phyloP scores from a whole-genome alignment of 2,113 vertebrate species.

The Aplodontia rufa region DNA sequence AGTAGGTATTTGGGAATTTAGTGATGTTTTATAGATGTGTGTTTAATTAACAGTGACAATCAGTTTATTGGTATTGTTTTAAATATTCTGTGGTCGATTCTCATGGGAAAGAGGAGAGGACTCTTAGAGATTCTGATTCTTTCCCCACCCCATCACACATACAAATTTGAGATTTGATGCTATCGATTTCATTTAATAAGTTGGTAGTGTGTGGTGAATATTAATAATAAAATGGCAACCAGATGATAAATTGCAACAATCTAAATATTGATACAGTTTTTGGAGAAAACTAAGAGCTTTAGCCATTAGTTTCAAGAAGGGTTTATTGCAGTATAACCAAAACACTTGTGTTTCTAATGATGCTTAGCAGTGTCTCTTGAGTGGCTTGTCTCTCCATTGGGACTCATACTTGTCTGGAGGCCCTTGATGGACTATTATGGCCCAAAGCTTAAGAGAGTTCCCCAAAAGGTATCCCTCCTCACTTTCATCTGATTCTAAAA shows the following conservation, averaged over 20 bases:
- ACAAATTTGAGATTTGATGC: not conserved
- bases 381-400: not conserved
- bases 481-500: not conserved
- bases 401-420: not conserved
- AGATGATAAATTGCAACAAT: not conserved
- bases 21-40: not conserved
- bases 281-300: not conserved
- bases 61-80: not conserved
- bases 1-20: conserved; percentile 23
- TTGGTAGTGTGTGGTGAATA: not conserved
- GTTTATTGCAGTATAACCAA: not conserved
- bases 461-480: not conserved
- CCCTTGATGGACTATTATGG: not conserved
- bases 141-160: not conserved
- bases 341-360: not conserved
- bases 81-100: not conserved
- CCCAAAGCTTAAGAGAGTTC: not conserved
- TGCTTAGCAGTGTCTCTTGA: not conserved
- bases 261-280: not conserved
- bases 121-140: not conserved
- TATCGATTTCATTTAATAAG: not conserved
- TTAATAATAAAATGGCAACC: conserved; percentile 27
- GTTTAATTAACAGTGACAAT: not conserved
- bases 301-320: not conserved
- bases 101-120: not conserved